A percentile compares a stretch with the other conserved stretches of the same genome.
Evolutionary conservation across 92 coral and sea anemone species (phyloP).

Genomic region (Parazoanthus darwini): DNA sequence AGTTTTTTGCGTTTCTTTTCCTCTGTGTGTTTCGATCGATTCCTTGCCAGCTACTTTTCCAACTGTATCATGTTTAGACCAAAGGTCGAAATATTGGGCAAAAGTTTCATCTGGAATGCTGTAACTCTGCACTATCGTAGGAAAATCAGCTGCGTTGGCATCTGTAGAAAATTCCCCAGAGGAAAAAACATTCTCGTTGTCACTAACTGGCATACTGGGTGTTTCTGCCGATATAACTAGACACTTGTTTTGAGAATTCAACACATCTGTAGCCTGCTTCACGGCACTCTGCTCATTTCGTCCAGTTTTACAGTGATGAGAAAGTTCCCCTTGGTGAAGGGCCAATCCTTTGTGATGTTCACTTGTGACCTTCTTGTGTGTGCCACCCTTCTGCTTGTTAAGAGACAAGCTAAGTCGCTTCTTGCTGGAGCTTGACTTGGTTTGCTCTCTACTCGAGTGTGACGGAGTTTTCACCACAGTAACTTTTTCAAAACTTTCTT

Average conservation of each 20-base stretch:
- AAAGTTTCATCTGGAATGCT: slow-evolving; percentile 24
- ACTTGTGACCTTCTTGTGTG: neutral
- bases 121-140: neutral
- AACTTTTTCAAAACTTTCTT: neutral
- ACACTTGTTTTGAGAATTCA: neutral
- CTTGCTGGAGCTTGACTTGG: neutral
- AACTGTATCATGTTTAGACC: neutral
- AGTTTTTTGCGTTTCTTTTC: neutral
- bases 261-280: neutral
- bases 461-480: neutral
- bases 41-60: neutral
- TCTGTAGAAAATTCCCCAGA: neutral
- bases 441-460: neutral
- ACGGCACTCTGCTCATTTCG: neutral
- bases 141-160: slow-evolving; percentile 4
- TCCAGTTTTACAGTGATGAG: neutral
- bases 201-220: neutral
- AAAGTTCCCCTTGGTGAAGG: neutral
- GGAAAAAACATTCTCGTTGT: neutral
- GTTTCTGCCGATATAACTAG: neutral
- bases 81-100: neutral
- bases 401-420: neutral
- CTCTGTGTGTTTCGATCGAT: neutral
- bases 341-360: neutral
- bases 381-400: neutral